Base-by-base conservation (phyloP, 2,888 invertebrate genomes). In the Oxytorus armatus region DNA sequence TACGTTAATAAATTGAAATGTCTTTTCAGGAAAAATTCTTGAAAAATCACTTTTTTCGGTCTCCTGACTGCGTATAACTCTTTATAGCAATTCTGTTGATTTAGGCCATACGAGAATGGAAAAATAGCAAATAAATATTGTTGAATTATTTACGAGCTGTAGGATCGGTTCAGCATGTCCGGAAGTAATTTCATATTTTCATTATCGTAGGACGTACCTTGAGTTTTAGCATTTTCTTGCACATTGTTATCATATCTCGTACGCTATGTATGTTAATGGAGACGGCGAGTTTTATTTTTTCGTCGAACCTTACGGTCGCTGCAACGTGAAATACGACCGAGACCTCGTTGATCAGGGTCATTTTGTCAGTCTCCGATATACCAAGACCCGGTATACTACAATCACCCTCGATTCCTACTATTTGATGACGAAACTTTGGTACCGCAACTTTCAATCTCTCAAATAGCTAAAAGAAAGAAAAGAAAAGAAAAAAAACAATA, bases 261-360 rank as follows among this genome's bases (percentile, higher is more conserved):
- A 95, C 95, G 25, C 95, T 95, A 53, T 94, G 92, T 0, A 97
- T 95, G 91, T 97, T 97, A 90, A 96, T 95, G 79, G 95, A 94
- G 53, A 95, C 94, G 0, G 96, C 96, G 3, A 94, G 91, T 92
- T 95, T 95, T 11, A 97, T 92, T 82, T 95, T 95, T 89, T 97
- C 96, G 89, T 96, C 96, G 89, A 97, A 97, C 69, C 93, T 88
- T 0, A 94, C 93, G 0, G 94, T 94, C 0, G 94, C 94, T 0
- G 94, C 94, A 73, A 93, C 93, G 84, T 94, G 94, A 84, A 94
- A 94, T 2, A 94, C 93, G 59, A 94, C 91, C 59, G 90, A 90
- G 49, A 94, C 93, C 84, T 93, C 92, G 16, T 92, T 91, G 2
- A 92, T 89, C 0, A 95, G 90, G 1, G 91, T 92, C 77, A 93